A percentile compares a stretch with the other conserved stretches of the same genome.
These are phyloP conservation scores for Pangasius macronema DNA, from an alignment of 2,797 vertebrate genomes.

Conservation along the genomic window DNA sequence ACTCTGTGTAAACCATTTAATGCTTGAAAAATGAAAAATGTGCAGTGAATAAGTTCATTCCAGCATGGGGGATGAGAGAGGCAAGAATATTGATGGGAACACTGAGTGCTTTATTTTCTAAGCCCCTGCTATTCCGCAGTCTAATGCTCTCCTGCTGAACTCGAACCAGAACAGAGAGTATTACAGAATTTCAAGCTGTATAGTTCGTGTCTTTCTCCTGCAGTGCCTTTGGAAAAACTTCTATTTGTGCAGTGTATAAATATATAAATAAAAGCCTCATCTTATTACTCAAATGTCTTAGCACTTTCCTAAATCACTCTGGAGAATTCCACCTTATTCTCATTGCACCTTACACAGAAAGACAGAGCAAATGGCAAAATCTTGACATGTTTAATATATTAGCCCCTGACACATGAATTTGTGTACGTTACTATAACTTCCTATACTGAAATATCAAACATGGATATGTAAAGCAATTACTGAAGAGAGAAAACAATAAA, in stretches of 20 bases:
- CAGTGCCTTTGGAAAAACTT: conserved; percentile 29
- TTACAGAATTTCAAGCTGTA: conserved; percentile 47
- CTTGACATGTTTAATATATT: neutral
- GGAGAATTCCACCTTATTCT: conserved; percentile 29
- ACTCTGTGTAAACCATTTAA: conserved; percentile 46
- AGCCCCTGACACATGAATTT: neutral
- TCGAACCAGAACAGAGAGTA: conserved; percentile 40
- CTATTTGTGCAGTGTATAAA: conserved; percentile 55
- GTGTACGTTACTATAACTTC: neutral
- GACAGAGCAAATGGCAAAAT: neutral
- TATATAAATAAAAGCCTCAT: conserved; percentile 61
- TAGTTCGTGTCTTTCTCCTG: conserved; percentile 34
- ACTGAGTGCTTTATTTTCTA: conserved; percentile 39
- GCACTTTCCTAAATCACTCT: conserved; percentile 54
- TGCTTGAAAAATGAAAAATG: conserved; percentile 48
- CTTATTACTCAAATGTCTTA: conserved; percentile 58
- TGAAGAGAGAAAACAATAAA: neutral
- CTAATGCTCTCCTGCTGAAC: conserved; percentile 57
- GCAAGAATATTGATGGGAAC: conserved; percentile 31
- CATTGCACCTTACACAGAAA: neutral
- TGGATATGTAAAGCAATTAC: neutral
- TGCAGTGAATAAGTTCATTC: conserved; percentile 45
- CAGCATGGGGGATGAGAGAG: conserved; percentile 20
- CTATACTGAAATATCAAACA: conserved; percentile 10
- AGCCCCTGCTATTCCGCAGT: conserved; percentile 45